phyloP scores from a whole-genome alignment of 53 echinoderm and acorn worm genomes.

The Antedon mediterranea region DNA sequence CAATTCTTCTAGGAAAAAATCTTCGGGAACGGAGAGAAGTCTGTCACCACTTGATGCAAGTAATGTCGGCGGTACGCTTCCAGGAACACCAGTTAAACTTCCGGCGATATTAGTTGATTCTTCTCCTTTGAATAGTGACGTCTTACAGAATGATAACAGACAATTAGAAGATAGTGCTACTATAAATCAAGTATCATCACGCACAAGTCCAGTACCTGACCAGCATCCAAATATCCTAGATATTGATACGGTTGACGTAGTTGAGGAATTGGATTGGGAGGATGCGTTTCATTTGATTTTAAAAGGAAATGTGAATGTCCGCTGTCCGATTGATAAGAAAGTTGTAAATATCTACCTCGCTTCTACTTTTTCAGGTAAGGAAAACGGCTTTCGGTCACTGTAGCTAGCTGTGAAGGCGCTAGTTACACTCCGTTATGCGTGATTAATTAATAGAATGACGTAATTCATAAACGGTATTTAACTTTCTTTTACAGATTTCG shows the following conservation, averaged over 20 bases:
- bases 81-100: not conserved
- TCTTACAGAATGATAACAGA: not conserved
- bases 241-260: not conserved
- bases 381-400: not conserved
- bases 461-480: not conserved
- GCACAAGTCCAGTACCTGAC: slow-evolving; percentile 21
- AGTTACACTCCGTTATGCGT: too few relatives aligned
- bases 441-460: not conserved
- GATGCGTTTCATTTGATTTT: slow-evolving; percentile 22
- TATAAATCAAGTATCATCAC: not conserved
- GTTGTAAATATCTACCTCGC: slow-evolving; percentile 59
- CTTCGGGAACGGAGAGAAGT: not conserved
- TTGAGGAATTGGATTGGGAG: not conserved
- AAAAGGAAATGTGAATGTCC: slow-evolving; percentile 33
- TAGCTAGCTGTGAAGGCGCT: too few relatives aligned
- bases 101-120: not conserved
- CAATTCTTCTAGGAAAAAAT: not conserved
- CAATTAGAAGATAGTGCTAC: not conserved
- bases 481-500: slow-evolving; percentile 42
- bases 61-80: not conserved
- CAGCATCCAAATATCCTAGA: slow-evolving; percentile 3
- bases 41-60: not conserved
- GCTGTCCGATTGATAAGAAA: slow-evolving; percentile 33
- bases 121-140: not conserved
- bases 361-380: slow-evolving; percentile 57